Base-by-base conservation (phyloP, 2,888 invertebrate species). In the Cosmia pyralina region DNA sequence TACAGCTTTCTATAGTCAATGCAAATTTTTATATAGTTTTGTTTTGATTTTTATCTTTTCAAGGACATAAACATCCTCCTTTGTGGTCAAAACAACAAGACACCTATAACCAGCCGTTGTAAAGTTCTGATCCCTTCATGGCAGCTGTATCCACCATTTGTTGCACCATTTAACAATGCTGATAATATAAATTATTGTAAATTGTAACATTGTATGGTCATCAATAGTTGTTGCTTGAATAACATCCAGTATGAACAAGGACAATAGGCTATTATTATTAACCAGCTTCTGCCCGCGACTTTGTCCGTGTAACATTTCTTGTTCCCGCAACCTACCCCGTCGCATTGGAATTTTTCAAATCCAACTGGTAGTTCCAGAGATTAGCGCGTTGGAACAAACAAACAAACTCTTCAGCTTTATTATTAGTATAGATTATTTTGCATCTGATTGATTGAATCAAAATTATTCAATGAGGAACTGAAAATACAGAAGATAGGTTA, bases 211-310 rank as follows among this genome's bases (percentile, higher is more conserved):
- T 79, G 34, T 75, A 71, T 58, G 62, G 57, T 57, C 46, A 52
- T 22, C 44, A 58, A 44, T 41, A 63, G 46, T 19, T 58, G 34
- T 52, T 46, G 28, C n/a, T 48, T 46, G 50, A 70, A 78, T 52
- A 78, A 58, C 38, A 58, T 52, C 15, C 6, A 60, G 34, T 60
- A 38, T 71, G 19, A 60, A 55, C 65, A 50, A 60, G n/a, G 41
- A 60, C 80, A 79, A 80, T 80, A 46, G 34, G 28, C 59, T 50
- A 55, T 77, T 62, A 28, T 50, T 38, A 55, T 28, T 28, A 28
- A 28, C 28, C 3, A 28, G 28, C 28, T 28, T 28, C 28, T 28
- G 28, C 28, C 3, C 3, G 28, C 28, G 3, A 28, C 28, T 28
- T 28, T 3, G 2, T 3, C 28, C 28, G 28, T 2, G 28, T 28